These are phyloP conservation scores for Diorhabda elongata DNA, from an alignment of 1,140 invertebrate genomes.

Conservation along the genomic window DNA sequence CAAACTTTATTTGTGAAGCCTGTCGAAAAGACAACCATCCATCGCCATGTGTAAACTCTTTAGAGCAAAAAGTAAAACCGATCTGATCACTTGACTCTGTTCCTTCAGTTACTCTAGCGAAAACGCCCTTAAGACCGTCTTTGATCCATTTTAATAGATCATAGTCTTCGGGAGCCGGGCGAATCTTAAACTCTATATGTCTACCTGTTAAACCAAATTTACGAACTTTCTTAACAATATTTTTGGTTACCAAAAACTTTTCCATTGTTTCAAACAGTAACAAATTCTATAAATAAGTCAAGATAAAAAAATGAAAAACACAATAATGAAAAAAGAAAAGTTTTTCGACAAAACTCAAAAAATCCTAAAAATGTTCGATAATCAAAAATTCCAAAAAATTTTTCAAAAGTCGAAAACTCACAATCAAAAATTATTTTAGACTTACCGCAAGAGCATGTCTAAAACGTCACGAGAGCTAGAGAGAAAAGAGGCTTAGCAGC, in stretches of 20 bases:
- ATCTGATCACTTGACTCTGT: conserved; percentile 7
- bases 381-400: too few relatives aligned
- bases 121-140: conserved; percentile 4
- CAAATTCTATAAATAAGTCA: too few relatives aligned
- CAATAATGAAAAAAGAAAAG: too few relatives aligned
- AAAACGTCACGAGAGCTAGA: too few relatives aligned
- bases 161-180: neutral
- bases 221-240: conserved; percentile 1
- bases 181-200: neutral
- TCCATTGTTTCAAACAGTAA: neutral
- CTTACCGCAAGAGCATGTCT: too few relatives aligned
- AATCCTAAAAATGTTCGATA: too few relatives aligned
- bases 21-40: neutral
- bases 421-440: too few relatives aligned
- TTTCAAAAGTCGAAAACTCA: too few relatives aligned
- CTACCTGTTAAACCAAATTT: neutral
- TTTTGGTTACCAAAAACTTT: conserved; percentile 1
- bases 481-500: too few relatives aligned
- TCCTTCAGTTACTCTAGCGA: neutral
- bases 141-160: neutral
- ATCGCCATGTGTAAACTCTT: neutral
- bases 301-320: too few relatives aligned
- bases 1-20: too few relatives aligned
- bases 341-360: too few relatives aligned
- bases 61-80: neutral